Evolutionary conservation across 2,113 vertebrate species (phyloP), one percentile per base, ranked within the genome.

Genomic region (Puntigrus tetrazona): DNA sequence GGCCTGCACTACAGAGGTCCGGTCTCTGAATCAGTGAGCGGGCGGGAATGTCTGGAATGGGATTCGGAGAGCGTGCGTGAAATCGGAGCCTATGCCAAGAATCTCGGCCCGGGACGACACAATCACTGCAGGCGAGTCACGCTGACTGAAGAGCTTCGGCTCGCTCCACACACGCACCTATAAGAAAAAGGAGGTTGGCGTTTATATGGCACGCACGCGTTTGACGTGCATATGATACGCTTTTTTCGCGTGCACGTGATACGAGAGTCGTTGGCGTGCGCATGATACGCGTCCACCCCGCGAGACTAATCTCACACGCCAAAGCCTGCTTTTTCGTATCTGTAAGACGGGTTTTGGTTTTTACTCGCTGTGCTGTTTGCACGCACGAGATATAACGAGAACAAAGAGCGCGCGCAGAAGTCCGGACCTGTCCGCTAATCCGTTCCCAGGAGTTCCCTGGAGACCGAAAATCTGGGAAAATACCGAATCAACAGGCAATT

Each of bases 121-220:
- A 94, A 94, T 88, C 90, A 91, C 91, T 94, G 94, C 93, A 93
- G 94, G 94, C 92, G 22, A 70, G 80, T 45, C 7, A 38, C 25
- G 10, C 11, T 55, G 52, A 22, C 7, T n/a, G 52, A 55, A 22
- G 31, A 67, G 31, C 63, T 3, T 4, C 3, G 1, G 9, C 55
- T 22, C 7, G 22, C 18, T 55, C n/a, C n/a, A n/a, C n/a, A n/a
- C n/a, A n/a, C n/a, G n/a, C n/a, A n/a, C n/a, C n/a, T n/a, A n/a
- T n/a, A n/a, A n/a, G n/a, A n/a, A n/a, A n/a, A n/a, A n/a, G n/a
- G n/a, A n/a, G n/a, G n/a, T n/a, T n/a, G n/a, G n/a, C n/a, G n/a
- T n/a, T n/a, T n/a, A n/a, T n/a, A n/a, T n/a, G n/a, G n/a, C n/a
- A n/a, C n/a, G n/a, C n/a, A n/a, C n/a, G n/a, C n/a, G n/a, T n/a